Evolutionary conservation across 2,797 vertebrate species (phyloP).

Genomic region (Xenops minutus): DNA sequence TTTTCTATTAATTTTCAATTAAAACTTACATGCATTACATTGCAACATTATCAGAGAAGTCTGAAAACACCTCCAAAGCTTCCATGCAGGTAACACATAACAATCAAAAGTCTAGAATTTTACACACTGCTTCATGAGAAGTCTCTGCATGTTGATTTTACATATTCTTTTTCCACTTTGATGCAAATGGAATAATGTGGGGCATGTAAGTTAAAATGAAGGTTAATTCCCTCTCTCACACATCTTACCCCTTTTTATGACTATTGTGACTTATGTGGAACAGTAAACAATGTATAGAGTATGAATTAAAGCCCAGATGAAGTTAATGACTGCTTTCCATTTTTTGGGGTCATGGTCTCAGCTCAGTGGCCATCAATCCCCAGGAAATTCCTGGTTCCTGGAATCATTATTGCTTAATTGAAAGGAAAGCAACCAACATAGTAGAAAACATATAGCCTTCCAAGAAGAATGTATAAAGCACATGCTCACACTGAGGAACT

Average conservation of each 20-base stretch:
- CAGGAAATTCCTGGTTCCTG: conserved; percentile 9
- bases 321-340: neutral
- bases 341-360: neutral
- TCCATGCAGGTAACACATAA: neutral
- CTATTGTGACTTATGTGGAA: neutral
- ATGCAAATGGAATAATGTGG: neutral
- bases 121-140: neutral
- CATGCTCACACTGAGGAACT: neutral
- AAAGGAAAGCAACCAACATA: conserved; percentile 2
- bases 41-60: neutral
- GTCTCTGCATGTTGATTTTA: neutral
- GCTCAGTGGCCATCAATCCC: neutral
- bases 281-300: neutral
- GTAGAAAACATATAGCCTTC: neutral
- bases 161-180: neutral
- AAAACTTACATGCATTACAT: neutral
- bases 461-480: neutral
- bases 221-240: neutral
- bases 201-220: neutral
- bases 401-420: neutral
- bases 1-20: neutral
- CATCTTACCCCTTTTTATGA: neutral
- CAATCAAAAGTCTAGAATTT: neutral
- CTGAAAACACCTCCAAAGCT: neutral
- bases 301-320: neutral